Conservation (phyloP, 2,113 vertebrate genomes). For the Actenoides lindsayi region DNA sequence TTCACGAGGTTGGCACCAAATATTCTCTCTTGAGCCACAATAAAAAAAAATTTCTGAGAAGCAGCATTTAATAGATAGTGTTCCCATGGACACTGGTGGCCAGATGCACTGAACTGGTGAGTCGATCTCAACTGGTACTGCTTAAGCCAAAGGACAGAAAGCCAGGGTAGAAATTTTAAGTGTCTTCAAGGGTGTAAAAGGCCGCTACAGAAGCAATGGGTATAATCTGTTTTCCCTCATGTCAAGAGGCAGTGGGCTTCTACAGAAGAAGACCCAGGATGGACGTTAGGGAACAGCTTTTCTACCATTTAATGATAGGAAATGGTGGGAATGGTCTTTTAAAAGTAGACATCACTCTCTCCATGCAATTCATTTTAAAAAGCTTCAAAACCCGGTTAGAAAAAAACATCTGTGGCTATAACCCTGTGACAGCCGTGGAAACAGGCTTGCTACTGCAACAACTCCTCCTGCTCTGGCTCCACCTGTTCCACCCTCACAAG, state of each 20-base stretch:
- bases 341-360: not conserved
- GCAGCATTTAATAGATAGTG: not conserved
- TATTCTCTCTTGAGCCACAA: not conserved
- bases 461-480: not conserved
- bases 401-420: not conserved
- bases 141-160: not conserved
- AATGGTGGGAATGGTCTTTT: not conserved
- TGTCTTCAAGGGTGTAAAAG: not conserved
- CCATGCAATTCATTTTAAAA: not conserved
- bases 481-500: not conserved
- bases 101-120: not conserved
- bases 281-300: not conserved
- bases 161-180: not conserved
- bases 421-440: not conserved
- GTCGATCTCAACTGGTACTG: not conserved
- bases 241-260: not conserved
- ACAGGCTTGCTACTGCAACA: not conserved
- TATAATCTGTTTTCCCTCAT: not conserved
- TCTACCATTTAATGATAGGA: not conserved
- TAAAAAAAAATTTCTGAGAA: rapidly evolving
- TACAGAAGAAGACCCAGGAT: not conserved
- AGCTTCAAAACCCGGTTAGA: not conserved
- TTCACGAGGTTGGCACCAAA: not conserved
- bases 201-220: not conserved
- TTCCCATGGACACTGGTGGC: not conserved